phyloP scores from a whole-genome alignment of 2,113 vertebrate genomes.

The Buteo buteo region DNA sequence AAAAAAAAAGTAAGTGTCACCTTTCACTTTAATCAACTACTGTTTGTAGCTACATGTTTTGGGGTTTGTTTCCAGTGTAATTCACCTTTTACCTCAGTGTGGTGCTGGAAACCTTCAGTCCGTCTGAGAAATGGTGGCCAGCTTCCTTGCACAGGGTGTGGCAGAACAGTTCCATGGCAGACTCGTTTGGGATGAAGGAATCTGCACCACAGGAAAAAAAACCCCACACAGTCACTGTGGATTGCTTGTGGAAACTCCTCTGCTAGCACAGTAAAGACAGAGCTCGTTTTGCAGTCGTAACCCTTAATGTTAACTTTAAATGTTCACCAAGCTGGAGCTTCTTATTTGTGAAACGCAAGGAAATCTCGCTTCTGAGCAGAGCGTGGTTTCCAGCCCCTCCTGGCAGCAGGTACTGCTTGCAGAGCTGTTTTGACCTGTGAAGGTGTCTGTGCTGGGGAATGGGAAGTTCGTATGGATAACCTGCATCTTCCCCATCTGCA shows the following conservation, averaged over 20 bases:
- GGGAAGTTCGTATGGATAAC: fast-evolving
- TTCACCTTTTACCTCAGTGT: neutral
- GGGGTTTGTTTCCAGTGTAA: neutral
- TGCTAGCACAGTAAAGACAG: neutral
- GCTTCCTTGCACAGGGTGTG: neutral
- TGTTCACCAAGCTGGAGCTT: fast-evolving
- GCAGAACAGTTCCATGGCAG: neutral
- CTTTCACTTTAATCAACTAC: neutral
- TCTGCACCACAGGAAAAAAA: neutral
- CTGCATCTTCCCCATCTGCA: neutral
- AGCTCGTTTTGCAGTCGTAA: neutral
- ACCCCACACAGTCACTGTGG: neutral
- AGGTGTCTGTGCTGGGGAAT: neutral
- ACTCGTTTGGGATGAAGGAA: neutral
- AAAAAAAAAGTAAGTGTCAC: no score
- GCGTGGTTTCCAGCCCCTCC: neutral
- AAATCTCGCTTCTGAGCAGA: neutral
- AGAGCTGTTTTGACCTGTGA: neutral
- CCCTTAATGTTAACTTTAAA: neutral
- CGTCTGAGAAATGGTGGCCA: fast-evolving
- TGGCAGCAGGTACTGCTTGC: fast-evolving
- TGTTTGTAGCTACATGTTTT: neutral
- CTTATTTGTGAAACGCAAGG: neutral
- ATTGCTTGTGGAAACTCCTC: neutral
- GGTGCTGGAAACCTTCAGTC: neutral